Conservation (phyloP, 2,113 vertebrate genomes). For the Pycnonotus jocosus region DNA sequence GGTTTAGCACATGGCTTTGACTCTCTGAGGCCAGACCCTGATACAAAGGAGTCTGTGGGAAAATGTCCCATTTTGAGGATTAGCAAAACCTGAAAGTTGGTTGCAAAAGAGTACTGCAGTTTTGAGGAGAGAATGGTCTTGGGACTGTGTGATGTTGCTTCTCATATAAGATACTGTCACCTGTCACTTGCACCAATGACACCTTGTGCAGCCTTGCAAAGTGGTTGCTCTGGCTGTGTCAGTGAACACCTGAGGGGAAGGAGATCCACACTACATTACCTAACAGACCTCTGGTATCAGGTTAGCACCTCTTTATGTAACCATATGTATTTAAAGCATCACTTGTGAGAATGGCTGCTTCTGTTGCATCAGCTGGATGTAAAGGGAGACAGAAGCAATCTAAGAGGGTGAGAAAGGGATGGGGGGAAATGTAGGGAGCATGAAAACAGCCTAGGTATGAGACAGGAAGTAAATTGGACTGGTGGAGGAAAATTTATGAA, state of each 20-base stretch:
- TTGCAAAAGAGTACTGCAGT: background rate
- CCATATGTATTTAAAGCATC: background rate
- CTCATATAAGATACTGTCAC: background rate
- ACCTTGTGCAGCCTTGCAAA: background rate
- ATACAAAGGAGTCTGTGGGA: background rate
- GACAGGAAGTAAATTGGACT: background rate
- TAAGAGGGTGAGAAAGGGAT: background rate
- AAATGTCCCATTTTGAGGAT: background rate
- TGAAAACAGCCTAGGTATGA: background rate
- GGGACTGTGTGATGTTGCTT: background rate
- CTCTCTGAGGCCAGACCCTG: background rate
- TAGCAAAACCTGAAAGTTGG: background rate
- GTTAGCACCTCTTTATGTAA: constrained; percentile 16
- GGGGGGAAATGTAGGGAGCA: background rate
- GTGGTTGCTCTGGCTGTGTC: background rate
- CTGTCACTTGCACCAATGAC: background rate
- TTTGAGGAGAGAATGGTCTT: background rate
- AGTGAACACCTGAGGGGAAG: background rate
- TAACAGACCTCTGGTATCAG: background rate
- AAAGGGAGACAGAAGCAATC: background rate
- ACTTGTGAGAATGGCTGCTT: background rate
- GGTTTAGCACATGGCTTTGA: background rate
- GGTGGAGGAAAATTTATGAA: background rate
- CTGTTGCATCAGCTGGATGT: background rate
- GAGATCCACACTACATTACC: background rate